A percentile compares a stretch with the other conserved stretches of the same genome.
Evolutionary conservation across 2,888 invertebrate species (phyloP).

Genomic region (Eulithis prunata): DNA sequence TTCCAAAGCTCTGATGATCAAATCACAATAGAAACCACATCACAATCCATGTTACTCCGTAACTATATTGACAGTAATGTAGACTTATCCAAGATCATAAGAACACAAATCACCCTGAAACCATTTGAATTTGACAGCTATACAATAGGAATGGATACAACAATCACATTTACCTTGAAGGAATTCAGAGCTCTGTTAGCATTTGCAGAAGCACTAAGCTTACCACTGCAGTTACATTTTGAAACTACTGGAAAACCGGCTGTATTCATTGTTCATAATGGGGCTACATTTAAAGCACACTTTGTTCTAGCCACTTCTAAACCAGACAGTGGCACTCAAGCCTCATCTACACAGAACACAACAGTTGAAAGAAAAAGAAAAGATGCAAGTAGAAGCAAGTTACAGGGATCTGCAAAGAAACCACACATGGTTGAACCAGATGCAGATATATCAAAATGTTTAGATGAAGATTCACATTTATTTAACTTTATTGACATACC

Average conservation of each 20-base stretch:
- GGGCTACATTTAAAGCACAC: slow-evolving; percentile 89
- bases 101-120: slow-evolving; percentile 90
- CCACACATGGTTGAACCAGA: slow-evolving; percentile 60
- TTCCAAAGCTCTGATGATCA: slow-evolving; percentile 93
- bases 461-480: slow-evolving; percentile 79
- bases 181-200: slow-evolving; percentile 91
- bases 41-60: slow-evolving; percentile 86
- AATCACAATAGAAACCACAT: slow-evolving; percentile 89
- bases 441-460: slow-evolving; percentile 65
- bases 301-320: slow-evolving; percentile 92
- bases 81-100: slow-evolving; percentile 87
- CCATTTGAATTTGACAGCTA: slow-evolving; percentile 90
- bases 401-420: slow-evolving; percentile 61
- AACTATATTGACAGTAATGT: slow-evolving; percentile 90
- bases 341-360: slow-evolving; percentile 70
- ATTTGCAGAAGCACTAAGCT: slow-evolving; percentile 90
- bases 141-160: slow-evolving; percentile 85
- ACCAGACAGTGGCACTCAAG: slow-evolving; percentile 76
- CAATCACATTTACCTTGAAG: slow-evolving; percentile 93
- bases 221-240: slow-evolving; percentile 89
- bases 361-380: slow-evolving; percentile 62
- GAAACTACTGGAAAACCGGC: slow-evolving; percentile 91
- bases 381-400: slow-evolving; percentile 44
- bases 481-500: slow-evolving; percentile 79
- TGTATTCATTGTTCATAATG: slow-evolving; percentile 89